Base-by-base conservation (phyloP, 2,888 invertebrate genomes). In the Plemyria rubiginata region DNA sequence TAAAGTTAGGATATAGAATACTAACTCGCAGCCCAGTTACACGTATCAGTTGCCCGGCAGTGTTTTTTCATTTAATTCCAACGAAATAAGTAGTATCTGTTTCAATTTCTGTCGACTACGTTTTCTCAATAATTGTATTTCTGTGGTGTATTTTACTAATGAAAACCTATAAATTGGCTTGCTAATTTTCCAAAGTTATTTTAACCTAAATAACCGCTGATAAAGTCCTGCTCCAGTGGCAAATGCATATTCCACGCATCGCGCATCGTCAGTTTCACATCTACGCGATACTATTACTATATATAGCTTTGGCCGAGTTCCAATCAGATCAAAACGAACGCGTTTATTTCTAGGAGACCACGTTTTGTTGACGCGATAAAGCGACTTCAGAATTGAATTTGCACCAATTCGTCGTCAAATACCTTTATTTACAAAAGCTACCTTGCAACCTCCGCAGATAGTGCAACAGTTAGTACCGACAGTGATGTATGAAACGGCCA, bases 291-390 rank as follows among this genome's bases (percentile, higher is more conserved):
- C 8, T n/a, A 46, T 45, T 41, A 62, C 38, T 49, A 56, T 53
- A 48, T 38, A 52, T 56, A 48, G 52, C 53, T 66, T 70, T 73
- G 73, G 73, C 73, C 50, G n/a, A 64, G 50, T 66, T 68, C 73
- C 73, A 73, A 70, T 65, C 52, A 57, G 54, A 54, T 58, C 51
- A 65, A 60, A 65, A 57, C 50, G 16, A 36, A 51, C 38, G 50
- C 57, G 81, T 80, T 81, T 84, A 84, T 84, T 87, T 86, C 77
- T 77, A 79, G 82, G 64, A 72, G 69, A 71, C 79, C 77, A 78
- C 79, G 82, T 83, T 79, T 75, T 80, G 85, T 85, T 81, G 81
- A 81, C 84, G 76, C 76, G 78, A 81, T 86, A 87, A 85, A 84
- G 85, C 80, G 78, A 59, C 51, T 57, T 54, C 45, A 57, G 65